Evolutionary conservation across 2,888 invertebrate species (phyloP), one percentile per base, ranked within the genome.

Genomic region (Nephrotoma flavescens): DNA sequence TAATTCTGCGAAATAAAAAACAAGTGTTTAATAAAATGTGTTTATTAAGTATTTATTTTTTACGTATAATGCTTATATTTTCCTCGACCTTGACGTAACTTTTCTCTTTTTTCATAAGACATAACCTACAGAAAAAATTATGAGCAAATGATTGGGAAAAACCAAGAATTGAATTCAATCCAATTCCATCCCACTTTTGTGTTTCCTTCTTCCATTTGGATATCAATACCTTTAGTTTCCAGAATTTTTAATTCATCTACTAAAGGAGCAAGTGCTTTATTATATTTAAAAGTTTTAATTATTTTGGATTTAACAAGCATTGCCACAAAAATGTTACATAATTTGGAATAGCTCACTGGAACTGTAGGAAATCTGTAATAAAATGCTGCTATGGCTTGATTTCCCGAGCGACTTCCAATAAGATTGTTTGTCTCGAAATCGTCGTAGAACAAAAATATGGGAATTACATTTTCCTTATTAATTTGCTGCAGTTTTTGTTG

Each of bases 401-500:
- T 71, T 57, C 86, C 71, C 41, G 86, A 87, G 86, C 71, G 42
- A 42, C 85, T 86, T 1, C 86, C 87, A n/a, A 87, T n/a, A 9
- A 86, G 71, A n/a, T n/a, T n/a, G n/a, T n/a, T n/a, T n/a, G n/a
- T n/a, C n/a, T n/a, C n/a, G n/a, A n/a, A n/a, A n/a, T 19, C 86
- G 52, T 31, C 86, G 71, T 15, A 86, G 85, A 44, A 86, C 85
- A n/a, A 41, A 41, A 87, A 71, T 6, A 86, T 86, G 15, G 87
- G 87, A 44, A 87, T 83, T 42, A 86, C 47, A 44, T 86, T 47
- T 86, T 86, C 31, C 86, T 87, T 86, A 42, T 87, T 85, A 11
- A 87, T 41, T 44, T 31, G 2, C 31, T 31, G 31, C 31, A 47
- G 4, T 12, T 83, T 45, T 45, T 86, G 19, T 87, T 86, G 83